Conservation (phyloP, 2,888 invertebrate species). For the Meliscaeva auricollis region DNA sequence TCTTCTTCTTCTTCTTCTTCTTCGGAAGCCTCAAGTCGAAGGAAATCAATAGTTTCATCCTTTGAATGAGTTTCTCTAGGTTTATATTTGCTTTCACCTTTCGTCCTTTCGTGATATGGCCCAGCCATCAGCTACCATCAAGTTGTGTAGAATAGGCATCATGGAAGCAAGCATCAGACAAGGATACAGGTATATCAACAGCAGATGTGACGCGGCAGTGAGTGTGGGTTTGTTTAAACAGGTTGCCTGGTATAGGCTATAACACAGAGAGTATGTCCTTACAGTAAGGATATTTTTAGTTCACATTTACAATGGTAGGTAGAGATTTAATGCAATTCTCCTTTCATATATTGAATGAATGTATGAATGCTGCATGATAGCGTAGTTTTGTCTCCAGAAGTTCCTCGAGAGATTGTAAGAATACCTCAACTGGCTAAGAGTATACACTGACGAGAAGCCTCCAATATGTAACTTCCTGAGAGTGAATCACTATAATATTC, state of each 20-base stretch:
- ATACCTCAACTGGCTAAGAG: neutral
- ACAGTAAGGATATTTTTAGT: constrained; percentile 31
- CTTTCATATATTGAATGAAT: constrained; percentile 66
- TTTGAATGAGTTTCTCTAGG: constrained; percentile 49
- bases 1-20: constrained; percentile 13
- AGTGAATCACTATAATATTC: constrained; percentile 38
- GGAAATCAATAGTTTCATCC: constrained; percentile 70
- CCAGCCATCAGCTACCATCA: constrained; percentile 25
- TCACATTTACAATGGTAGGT: constrained; percentile 60
- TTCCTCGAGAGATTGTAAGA: constrained; percentile 8
- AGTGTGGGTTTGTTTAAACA: constrained; percentile 59
- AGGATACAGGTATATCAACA: constrained; percentile 34
- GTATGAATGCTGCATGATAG: constrained; percentile 56
- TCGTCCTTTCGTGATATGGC: constrained; percentile 4
- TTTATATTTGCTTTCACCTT: constrained; percentile 47
- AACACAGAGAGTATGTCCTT: constrained; percentile 3
- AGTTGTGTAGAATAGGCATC: neutral
- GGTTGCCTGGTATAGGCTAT: constrained; percentile 40
- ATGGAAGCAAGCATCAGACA: neutral
- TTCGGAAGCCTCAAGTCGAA: constrained; percentile 58
- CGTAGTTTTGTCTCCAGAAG: constrained; percentile 42
- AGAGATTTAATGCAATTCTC: constrained; percentile 68
- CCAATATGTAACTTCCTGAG: neutral
- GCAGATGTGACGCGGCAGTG: constrained; percentile 42
- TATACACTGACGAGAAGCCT: neutral